phyloP scores from a whole-genome alignment of 2,113 vertebrate species.

The Plecotus auritus region DNA sequence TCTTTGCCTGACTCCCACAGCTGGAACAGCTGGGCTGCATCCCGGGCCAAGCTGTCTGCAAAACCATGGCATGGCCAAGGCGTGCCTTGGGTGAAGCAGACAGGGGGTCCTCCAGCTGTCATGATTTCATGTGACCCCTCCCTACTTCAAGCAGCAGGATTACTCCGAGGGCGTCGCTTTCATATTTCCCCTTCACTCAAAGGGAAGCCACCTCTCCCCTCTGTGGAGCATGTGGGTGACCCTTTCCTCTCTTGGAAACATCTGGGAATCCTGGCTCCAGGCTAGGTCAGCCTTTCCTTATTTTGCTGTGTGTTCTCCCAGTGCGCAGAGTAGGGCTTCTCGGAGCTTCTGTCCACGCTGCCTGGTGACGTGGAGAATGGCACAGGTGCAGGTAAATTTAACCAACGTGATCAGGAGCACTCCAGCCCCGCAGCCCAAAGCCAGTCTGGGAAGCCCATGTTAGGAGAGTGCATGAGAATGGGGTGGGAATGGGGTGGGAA shows the following conservation, averaged over 20 bases:
- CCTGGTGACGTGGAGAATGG: neutral
- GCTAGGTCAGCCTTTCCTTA: neutral
- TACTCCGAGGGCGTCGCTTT: fast-evolving
- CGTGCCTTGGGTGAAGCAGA: fast-evolving
- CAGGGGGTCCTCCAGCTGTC: neutral
- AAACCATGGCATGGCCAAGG: neutral
- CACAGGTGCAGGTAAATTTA: neutral
- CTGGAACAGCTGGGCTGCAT: neutral
- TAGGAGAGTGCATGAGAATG: neutral
- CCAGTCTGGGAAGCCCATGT: neutral
- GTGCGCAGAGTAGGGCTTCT: neutral
- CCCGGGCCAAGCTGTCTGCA: neutral
- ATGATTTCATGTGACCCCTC: neutral
- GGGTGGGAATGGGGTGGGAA: neutral
- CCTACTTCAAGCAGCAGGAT: neutral
- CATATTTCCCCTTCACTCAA: neutral
- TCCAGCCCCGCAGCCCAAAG: fast-evolving
- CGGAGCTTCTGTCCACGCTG: neutral
- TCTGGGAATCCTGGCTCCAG: neutral
- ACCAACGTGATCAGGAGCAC: neutral
- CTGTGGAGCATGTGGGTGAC: neutral
- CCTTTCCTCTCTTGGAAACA: neutral
- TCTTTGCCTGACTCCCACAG: neutral
- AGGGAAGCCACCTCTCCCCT: neutral
- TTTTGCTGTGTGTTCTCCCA: neutral